These are phyloP conservation scores for Laothoe populi DNA, from an alignment of 2,888 invertebrate species.

Conservation along the genomic window DNA sequence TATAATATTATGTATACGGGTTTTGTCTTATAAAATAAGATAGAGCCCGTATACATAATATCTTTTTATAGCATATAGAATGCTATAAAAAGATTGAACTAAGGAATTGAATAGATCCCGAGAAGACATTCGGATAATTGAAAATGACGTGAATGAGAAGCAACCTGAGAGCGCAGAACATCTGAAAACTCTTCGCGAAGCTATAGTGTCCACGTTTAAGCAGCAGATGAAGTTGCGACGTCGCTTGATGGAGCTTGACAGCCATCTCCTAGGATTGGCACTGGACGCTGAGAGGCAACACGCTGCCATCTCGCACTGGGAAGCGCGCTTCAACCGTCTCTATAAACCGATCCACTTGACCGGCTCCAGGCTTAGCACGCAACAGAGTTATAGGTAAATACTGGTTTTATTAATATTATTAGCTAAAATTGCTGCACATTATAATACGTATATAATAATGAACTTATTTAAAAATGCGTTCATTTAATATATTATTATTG, in stretches of 20 bases:
- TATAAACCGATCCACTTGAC: slow-evolving; percentile 86
- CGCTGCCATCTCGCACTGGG: slow-evolving; percentile 95
- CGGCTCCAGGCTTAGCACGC: slow-evolving; percentile 85
- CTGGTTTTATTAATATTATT: not conserved
- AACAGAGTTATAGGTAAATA: slow-evolving; percentile 84
- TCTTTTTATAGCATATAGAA: too few relatives aligned
- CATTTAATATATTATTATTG: too few relatives aligned
- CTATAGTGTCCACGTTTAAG: slow-evolving; percentile 94
- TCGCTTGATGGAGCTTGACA: slow-evolving; percentile 95
- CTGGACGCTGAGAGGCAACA: slow-evolving; percentile 95
- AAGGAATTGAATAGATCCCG: not conserved
- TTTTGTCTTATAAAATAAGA: too few relatives aligned
- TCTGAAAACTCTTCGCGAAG: slow-evolving; percentile 90
- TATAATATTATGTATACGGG: too few relatives aligned
- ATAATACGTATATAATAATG: not conserved
- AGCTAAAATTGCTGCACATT: not conserved
- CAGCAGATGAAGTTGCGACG: slow-evolving; percentile 96
- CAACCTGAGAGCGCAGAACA: slow-evolving; percentile 72
- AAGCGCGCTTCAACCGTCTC: slow-evolving; percentile 91
- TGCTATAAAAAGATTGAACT: too few relatives aligned
- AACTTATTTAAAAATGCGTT: too few relatives aligned
- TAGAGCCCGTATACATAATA: too few relatives aligned
- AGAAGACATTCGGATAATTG: slow-evolving; percentile 26
- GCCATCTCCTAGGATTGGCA: slow-evolving; percentile 93
- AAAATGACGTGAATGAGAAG: slow-evolving; percentile 57